Conservation (phyloP, 2,113 vertebrate genomes). For the Ellobius talpinus region DNA sequence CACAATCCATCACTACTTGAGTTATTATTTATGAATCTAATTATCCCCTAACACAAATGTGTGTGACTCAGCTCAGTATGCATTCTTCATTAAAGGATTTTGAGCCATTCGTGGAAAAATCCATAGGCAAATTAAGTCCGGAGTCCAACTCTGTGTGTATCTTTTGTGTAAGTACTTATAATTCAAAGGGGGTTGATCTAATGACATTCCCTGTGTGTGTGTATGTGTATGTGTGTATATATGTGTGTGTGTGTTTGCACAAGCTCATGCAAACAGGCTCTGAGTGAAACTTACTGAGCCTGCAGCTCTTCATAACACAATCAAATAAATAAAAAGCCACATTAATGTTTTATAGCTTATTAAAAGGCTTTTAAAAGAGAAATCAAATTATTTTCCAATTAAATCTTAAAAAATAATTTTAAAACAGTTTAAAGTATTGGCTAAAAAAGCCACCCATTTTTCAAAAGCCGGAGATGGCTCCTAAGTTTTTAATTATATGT, state of each 20-base stretch:
- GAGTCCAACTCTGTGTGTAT: neutral
- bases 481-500: neutral
- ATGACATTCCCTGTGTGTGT: neutral
- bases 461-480: neutral
- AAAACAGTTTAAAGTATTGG: constrained; percentile 64
- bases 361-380: constrained; percentile 59
- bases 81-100: constrained; percentile 52
- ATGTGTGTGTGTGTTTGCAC: neutral
- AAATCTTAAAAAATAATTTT: constrained; percentile 41
- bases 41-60: constrained; percentile 1
- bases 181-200: neutral
- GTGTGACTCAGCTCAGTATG: neutral
- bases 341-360: constrained; percentile 71
- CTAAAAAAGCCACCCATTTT: neutral
- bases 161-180: neutral
- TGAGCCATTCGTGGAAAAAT: constrained; percentile 57
- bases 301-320: neutral
- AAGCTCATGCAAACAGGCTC: neutral
- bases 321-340: constrained; percentile 68
- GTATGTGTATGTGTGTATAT: neutral
- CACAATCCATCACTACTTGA: neutral
- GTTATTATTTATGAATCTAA: constrained; percentile 68
- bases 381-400: constrained; percentile 67
- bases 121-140: constrained; percentile 23
- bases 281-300: constrained; percentile 6